Base-by-base conservation (phyloP, 2,888 invertebrate species). In the Trichopoda pennipes region DNA sequence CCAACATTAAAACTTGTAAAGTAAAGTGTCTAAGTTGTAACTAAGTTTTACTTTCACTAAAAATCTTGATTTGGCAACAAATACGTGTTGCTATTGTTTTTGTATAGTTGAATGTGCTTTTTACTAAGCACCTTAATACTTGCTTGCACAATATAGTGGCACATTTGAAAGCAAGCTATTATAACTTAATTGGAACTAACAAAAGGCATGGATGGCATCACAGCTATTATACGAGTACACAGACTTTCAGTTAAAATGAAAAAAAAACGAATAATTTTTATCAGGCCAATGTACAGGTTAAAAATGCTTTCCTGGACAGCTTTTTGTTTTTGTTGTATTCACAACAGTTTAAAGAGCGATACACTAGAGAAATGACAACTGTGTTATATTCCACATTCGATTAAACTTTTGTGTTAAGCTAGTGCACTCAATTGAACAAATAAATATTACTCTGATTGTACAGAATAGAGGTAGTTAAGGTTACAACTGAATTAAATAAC, bases 31-130 rank as follows among this genome's bases (percentile, higher is more conserved):
- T 12, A 12, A 38, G 38, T 38, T 38, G 23, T 42, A 55, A 49
- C 38, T 49, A 42, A 68, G 19, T 82, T 82, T 76, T 68, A 82
- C 79, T 82, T 82, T 82, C 82, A 79, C 82, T 76, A 28, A 49
- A 49, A 51, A 68, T 72, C 75, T 76, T 79, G 79, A 47, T 76
- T 68, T 68, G 55, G 56, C 42, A 56, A 61, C 61, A 73, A 73
- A n/a, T 66, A 60, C 14, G 44, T 28, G n/a, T 70, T 47, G 47
- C 17, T 21, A n/a, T 53, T 44, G 38, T 12, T 12, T 38, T 8
- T 3, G 38, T 35, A 35, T 8, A 10, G 35, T 7, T 44, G 23
- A 9, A 19, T 0, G 16, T 32, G 8, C n/a, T 14, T 72, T n/a
- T 56, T 49, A 19, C 38, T 42, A 21, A 44, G 19, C 66, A 47